A percentile compares a stretch with the other conserved stretches of the same genome.
phyloP scores from a whole-genome alignment of 2,888 invertebrate species.

The Polia nebulosa region DNA sequence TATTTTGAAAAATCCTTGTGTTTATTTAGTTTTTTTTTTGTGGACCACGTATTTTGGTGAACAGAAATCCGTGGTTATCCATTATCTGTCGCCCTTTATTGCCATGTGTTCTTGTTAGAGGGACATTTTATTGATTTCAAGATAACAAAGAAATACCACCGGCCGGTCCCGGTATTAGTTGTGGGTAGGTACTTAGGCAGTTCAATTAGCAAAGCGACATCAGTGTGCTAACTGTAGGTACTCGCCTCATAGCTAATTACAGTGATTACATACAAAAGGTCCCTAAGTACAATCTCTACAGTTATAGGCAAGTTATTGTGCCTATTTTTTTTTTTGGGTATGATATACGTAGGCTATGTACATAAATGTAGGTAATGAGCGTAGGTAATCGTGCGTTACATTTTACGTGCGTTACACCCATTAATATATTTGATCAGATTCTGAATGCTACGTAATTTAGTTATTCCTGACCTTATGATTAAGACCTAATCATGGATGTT shows the following conservation, averaged over 20 bases:
- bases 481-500: no score
- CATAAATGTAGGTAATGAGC: no score
- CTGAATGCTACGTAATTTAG: no score
- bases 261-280: neutral
- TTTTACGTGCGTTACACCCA: no score
- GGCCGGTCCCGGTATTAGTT: slow-evolving; percentile 3
- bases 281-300: neutral
- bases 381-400: no score
- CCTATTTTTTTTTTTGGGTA: neutral
- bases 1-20: slow-evolving; percentile 19
- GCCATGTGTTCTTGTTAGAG: neutral
- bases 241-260: neutral
- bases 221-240: neutral
- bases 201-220: slow-evolving; percentile 41
- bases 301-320: neutral
- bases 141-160: slow-evolving; percentile 32
- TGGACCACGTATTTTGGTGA: neutral
- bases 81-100: slow-evolving; percentile 4
- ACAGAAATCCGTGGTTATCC: slow-evolving; percentile 1
- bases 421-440: no score
- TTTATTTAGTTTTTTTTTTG: neutral
- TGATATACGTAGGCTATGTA: neutral
- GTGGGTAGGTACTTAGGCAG: slow-evolving; percentile 3
- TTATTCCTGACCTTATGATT: no score
- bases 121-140: slow-evolving; percentile 44